These are phyloP conservation scores for Paralichthys olivaceus DNA, from an alignment of 2,113 vertebrate genomes.

Conservation along the genomic window DNA sequence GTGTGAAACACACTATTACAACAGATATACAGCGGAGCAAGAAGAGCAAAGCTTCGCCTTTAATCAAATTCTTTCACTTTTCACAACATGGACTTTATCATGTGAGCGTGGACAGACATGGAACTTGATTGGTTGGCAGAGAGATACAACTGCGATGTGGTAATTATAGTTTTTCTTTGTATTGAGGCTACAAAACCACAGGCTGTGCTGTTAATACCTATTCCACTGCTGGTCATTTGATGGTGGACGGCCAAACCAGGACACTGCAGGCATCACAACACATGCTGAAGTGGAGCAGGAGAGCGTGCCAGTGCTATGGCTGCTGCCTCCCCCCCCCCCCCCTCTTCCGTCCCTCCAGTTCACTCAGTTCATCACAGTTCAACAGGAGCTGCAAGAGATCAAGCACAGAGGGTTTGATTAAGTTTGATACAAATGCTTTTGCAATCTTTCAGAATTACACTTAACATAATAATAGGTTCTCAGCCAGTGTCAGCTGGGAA, in stretches of 20 bases:
- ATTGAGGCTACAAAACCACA: constrained; percentile 33
- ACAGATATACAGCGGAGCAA: background rate
- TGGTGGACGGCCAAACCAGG: constrained; percentile 59
- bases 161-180: constrained; percentile 3
- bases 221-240: constrained; percentile 45
- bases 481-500: background rate
- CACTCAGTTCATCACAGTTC: constrained; percentile 52
- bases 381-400: constrained; percentile 32
- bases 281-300: constrained; percentile 64
- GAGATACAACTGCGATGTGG: background rate
- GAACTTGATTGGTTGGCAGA: background rate
- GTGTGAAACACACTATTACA: too few species aligned
- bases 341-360: constrained; percentile 27
- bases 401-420: constrained; percentile 9
- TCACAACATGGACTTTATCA: background rate
- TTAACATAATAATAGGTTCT: background rate
- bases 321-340: constrained; percentile 20
- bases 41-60: background rate
- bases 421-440: background rate
- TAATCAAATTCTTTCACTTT: background rate
- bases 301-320: constrained; percentile 47
- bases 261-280: constrained; percentile 64
- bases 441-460: background rate
- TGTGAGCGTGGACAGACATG: background rate
- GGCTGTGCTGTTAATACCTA: constrained; percentile 37